Conservation (phyloP, 2,797 vertebrate species). For the Acrossocheilus fasciatus region DNA sequence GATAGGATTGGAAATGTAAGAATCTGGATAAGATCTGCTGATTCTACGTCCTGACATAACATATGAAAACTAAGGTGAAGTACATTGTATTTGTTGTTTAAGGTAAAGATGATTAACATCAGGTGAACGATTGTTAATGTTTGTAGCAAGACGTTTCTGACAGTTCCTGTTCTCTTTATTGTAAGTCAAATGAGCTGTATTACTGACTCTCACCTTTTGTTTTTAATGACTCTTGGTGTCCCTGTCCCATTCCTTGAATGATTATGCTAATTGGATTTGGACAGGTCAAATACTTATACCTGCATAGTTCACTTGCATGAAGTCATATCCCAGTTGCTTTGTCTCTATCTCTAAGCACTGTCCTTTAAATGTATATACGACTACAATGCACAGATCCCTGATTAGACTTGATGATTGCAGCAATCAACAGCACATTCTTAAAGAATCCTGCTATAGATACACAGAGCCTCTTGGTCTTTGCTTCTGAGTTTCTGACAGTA, state of each 20-base stretch:
- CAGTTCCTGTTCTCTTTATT: not conserved
- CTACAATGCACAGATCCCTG: not conserved
- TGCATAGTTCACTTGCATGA: not conserved
- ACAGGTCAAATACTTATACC: not conserved
- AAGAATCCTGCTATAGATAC: not conserved
- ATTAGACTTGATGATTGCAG: not conserved
- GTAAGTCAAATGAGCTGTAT: too few species aligned
- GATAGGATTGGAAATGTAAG: not conserved
- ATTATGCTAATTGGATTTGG: not conserved
- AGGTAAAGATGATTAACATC: not conserved
- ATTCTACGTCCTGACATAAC: not conserved
- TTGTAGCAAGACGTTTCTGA: not conserved
- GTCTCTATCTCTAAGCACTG: not conserved
- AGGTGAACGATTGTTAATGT: not conserved
- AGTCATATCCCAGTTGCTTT: not conserved
- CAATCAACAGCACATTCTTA: not conserved
- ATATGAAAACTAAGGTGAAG: not conserved
- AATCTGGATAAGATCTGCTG: not conserved
- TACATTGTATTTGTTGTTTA: too few species aligned
- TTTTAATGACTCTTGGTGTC: not conserved
- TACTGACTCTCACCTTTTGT: not conserved
- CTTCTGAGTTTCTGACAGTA: not conserved
- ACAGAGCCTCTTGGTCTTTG: not conserved
- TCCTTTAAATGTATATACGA: not conserved
- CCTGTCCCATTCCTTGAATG: not conserved